phyloP scores from a whole-genome alignment of 2,797 vertebrate genomes.

The Rhynchotus rufescens region DNA sequence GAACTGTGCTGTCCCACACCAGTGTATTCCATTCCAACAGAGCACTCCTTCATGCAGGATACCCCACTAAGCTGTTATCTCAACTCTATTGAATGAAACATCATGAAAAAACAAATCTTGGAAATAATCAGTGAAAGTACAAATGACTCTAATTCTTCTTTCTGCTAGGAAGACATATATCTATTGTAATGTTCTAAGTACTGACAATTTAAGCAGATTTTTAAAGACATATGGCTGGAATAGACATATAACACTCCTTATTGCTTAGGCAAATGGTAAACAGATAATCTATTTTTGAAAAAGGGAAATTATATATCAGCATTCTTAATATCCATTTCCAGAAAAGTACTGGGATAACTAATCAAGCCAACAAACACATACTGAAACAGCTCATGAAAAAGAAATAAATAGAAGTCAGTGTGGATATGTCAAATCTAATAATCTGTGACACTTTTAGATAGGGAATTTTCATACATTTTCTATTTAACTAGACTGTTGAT shows the following conservation, averaged over 20 bases:
- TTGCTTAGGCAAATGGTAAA: background rate
- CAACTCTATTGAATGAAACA: background rate
- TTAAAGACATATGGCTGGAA: background rate
- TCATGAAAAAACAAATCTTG: background rate
- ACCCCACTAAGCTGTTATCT: background rate
- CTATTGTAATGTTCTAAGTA: background rate
- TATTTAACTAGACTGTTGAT: slow-evolving; percentile 27
- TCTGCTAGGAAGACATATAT: background rate
- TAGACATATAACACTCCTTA: background rate
- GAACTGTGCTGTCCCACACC: background rate
- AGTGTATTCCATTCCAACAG: background rate
- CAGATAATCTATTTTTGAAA: background rate
- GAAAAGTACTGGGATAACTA: background rate
- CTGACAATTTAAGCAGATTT: background rate
- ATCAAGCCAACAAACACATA: background rate
- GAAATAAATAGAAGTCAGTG: background rate
- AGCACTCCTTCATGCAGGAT: rapidly evolving
- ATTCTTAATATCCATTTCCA: background rate
- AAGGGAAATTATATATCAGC: background rate
- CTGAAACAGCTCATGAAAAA: slow-evolving; percentile 27
- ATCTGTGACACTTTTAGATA: slow-evolving; percentile 30
- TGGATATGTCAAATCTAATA: slow-evolving; percentile 36
- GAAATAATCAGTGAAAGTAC: background rate
- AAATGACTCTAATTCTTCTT: background rate
- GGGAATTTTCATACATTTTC: slow-evolving; percentile 21